Base-by-base conservation (phyloP, 1,140 invertebrate species). In the Rhysida immarginata region DNA sequence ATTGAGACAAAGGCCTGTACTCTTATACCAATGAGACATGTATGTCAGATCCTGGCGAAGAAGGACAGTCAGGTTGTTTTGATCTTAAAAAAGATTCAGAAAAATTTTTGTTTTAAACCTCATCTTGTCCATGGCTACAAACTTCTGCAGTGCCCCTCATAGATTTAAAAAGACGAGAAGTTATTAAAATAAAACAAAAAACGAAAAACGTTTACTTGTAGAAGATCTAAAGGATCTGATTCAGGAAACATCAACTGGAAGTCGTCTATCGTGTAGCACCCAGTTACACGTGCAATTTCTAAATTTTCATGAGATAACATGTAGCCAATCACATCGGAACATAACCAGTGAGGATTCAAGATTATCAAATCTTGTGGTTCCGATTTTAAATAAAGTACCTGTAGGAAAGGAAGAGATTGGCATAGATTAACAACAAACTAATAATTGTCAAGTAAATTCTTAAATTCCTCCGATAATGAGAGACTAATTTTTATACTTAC, bases 231-330 rank as follows among this genome's bases (percentile, higher is more conserved):
- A 1, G 84, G 81, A 64, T 87, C 85, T 60, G 78, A 80, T 58
- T 84, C 80, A 52, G 83, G 81, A 65, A 78, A 83, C 59, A 82
- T 74, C 14, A 81, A 73, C 69, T 85, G 84, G 66, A 89, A 85
- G 66, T 89, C 85, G 62, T 87, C 83, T 1, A 79, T 68, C 2
- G 82, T 80, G 65, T 85, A 88, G 61, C 83, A 83, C 2, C 86
- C 86, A 23, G 82, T 84, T 11, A 81, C 78, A 23, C 83, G 74
- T 44, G 80, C 76, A 58, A 78, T 74, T 48, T 74, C 72, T 57
- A 80, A 75, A 61, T 79, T 79, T 53, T 83, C 80, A 35, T 80
- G 75, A 43, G 77, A 81, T 41, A 88, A 71, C 43, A 88, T 69
- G 68, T 81, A 77, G 41, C 85, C 84, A 23, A 87, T 70, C 8